Evolutionary conservation across 1,140 invertebrate species (phyloP).

Genomic region (Drosophila orena): DNA sequence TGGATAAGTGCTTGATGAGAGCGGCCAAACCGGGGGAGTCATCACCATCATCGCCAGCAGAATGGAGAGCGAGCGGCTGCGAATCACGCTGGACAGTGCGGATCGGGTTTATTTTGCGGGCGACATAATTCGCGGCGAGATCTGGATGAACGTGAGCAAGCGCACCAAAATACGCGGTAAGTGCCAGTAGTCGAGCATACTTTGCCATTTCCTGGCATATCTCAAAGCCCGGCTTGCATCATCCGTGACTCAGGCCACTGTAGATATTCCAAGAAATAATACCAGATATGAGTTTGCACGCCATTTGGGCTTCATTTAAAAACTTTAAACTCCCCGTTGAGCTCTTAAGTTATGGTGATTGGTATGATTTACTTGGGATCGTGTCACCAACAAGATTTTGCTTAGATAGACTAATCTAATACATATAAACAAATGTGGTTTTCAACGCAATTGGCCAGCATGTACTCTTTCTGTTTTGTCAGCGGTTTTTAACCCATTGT

Average conservation of each 20-base stretch:
- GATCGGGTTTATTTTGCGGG: conserved; percentile 78
- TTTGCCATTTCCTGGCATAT: not conserved
- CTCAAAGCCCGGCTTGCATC: conserved; percentile 48
- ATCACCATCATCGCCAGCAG: conserved; percentile 27
- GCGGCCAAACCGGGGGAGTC: conserved; percentile 3
- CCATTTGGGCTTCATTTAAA: not conserved
- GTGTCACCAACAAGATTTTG: not conserved
- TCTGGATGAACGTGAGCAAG: conserved; percentile 78
- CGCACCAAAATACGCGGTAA: conserved; percentile 83
- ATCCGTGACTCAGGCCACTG: conserved; percentile 51
- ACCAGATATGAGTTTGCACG: no score
- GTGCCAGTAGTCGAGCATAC: conserved; percentile 22
- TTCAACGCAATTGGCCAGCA: not conserved
- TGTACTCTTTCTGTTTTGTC: conserved; percentile 17
- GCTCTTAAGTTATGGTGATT: no score
- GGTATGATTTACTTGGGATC: no score
- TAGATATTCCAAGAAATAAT: not conserved
- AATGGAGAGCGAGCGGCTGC: conserved; percentile 82
- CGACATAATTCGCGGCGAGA: conserved; percentile 76
- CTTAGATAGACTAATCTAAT: not conserved
- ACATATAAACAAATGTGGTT: not conserved
- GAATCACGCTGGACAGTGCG: conserved; percentile 77
- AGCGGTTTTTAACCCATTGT: conserved; percentile 39
- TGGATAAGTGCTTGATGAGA: conserved; percentile 71
- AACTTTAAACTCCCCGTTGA: no score